Conservation (phyloP, 2,113 vertebrate genomes). For the Zapus hudsonius region DNA sequence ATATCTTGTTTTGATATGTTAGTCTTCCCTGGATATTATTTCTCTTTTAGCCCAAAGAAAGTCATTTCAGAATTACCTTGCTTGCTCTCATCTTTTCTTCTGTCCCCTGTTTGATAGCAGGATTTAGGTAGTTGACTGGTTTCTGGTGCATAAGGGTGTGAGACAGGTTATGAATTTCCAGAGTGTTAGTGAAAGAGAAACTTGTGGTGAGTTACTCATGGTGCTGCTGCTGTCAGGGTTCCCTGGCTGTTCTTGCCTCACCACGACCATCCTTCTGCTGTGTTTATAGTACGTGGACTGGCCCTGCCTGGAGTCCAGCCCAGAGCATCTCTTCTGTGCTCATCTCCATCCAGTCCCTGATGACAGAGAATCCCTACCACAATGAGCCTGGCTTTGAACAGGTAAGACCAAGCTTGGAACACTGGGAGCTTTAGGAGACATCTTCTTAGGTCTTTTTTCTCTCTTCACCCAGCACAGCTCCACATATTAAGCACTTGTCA, state of each 20-base stretch:
- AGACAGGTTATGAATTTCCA: slow-evolving; percentile 53
- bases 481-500: neutral
- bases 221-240: neutral
- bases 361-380: slow-evolving; percentile 99
- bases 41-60: slow-evolving; percentile 34
- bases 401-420: slow-evolving; percentile 83
- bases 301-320: slow-evolving; percentile 98
- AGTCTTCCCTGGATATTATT: neutral
- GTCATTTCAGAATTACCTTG: slow-evolving; percentile 15
- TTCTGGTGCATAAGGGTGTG: slow-evolving; percentile 56
- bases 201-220: neutral
- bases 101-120: slow-evolving; percentile 11
- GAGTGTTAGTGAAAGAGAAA: slow-evolving; percentile 62
- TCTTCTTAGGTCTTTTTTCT: neutral
- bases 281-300: slow-evolving; percentile 95
- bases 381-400: slow-evolving; percentile 99
- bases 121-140: slow-evolving; percentile 55
- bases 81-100: neutral
- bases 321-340: slow-evolving; percentile 99
- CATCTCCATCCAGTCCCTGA: slow-evolving; percentile 98
- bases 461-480: neutral
- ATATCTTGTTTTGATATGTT: neutral
- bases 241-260: slow-evolving; percentile 17
- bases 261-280: neutral
- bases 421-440: neutral